Conservation (phyloP, 2,888 invertebrate species). For the Hydroisotoma schaefferi region DNA sequence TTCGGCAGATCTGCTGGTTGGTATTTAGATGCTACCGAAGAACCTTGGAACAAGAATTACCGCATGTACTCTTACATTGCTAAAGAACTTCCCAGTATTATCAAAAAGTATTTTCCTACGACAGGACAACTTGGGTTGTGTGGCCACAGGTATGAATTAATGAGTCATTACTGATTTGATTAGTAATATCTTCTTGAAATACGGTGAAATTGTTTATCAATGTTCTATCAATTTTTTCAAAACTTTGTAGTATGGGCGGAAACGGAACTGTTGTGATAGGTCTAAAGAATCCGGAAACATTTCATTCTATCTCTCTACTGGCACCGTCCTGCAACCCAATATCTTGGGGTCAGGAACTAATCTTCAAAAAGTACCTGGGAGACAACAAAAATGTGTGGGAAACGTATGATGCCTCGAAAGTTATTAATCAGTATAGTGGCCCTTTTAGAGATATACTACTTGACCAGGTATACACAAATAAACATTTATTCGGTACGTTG, state of each 20-base stretch:
- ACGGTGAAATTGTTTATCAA: background rate
- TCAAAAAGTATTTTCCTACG: constrained; percentile 70
- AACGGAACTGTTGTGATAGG: constrained; percentile 23
- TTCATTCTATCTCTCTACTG: constrained; percentile 74
- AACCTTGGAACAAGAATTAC: constrained; percentile 88
- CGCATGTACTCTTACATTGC: constrained; percentile 92
- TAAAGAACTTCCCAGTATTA: constrained; percentile 71
- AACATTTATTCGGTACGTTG: background rate
- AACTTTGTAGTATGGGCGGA: constrained; percentile 24
- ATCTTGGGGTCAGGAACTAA: constrained; percentile 81
- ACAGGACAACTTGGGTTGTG: constrained; percentile 25
- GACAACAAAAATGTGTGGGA: constrained; percentile 58
- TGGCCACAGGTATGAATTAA: constrained; percentile 23
- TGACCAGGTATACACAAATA: constrained; percentile 19
- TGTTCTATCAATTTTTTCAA: background rate
- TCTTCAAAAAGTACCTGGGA: constrained; percentile 73
- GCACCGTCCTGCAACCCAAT: constrained; percentile 89
- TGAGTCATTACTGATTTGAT: background rate
- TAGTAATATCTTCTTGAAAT: no score
- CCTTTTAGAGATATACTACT: constrained; percentile 72
- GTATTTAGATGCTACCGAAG: constrained; percentile 84
- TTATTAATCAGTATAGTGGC: constrained; percentile 76
- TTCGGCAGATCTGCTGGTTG: constrained; percentile 95
- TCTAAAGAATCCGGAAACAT: constrained; percentile 18
- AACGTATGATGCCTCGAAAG: constrained; percentile 82